Evolutionary conservation across 2,113 vertebrate species (phyloP).

Genomic region (Plecotus auritus): DNA sequence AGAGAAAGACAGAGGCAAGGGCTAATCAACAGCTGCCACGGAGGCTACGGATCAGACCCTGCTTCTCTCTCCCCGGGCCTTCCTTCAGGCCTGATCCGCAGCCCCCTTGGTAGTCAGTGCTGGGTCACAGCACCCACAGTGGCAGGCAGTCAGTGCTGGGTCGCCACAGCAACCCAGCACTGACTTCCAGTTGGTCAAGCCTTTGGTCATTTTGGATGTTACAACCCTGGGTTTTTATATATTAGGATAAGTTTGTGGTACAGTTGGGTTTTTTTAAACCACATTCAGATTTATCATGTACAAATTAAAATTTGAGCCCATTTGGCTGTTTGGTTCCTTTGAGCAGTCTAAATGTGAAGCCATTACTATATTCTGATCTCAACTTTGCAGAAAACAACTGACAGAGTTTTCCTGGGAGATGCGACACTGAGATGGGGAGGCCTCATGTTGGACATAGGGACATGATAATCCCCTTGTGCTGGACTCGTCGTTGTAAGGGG

Average conservation of each 20-base stretch:
- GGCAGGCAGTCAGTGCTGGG: too few species aligned
- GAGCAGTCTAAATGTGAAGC: not conserved
- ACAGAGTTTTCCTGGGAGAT: not conserved
- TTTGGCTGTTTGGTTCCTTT: not conserved
- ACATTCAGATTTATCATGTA: slow-evolving; percentile 9
- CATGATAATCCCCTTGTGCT: not conserved
- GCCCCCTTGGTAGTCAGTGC: too few species aligned
- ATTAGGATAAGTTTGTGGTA: not conserved
- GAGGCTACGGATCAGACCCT: too few species aligned
- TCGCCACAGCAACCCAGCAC: too few species aligned
- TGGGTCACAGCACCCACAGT: too few species aligned
- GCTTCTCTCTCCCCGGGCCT: too few species aligned
- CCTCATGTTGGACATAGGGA: not conserved
- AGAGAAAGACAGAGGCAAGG: too few species aligned
- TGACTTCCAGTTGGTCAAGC: too few species aligned
- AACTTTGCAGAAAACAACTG: not conserved
- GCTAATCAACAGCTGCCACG: too few species aligned
- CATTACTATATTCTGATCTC: not conserved
- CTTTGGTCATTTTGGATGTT: too few species aligned
- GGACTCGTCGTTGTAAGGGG: not conserved
- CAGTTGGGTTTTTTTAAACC: not conserved
- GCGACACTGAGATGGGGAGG: not conserved
- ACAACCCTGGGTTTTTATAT: too few species aligned
- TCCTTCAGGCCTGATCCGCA: too few species aligned
- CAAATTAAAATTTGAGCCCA: not conserved